A percentile compares a stretch with the other conserved stretches of the same genome.
Evolutionary conservation across 2,113 vertebrate species (phyloP).

Genomic region (Alethe castanea): DNA sequence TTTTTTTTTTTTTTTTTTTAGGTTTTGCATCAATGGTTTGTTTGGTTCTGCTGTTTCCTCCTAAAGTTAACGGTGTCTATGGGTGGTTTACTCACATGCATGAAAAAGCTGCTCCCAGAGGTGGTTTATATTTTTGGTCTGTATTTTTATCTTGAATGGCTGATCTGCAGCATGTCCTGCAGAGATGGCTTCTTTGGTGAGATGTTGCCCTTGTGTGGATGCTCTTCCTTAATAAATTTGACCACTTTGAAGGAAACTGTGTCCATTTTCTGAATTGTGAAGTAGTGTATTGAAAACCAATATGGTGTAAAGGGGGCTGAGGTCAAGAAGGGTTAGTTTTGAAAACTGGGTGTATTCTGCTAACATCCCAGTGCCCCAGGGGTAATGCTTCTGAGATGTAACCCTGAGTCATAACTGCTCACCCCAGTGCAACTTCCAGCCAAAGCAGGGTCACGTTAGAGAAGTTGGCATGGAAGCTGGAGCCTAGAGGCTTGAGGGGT

Average conservation of each 20-base stretch:
- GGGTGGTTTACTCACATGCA: not conserved
- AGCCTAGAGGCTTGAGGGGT: not conserved
- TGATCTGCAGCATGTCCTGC: not conserved
- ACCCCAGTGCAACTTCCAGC: not conserved
- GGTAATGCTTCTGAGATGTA: not conserved
- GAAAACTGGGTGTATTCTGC: not conserved
- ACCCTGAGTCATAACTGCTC: not conserved
- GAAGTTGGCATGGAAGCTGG: rapidly evolving
- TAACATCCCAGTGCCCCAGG: not conserved
- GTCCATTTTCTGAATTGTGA: not conserved
- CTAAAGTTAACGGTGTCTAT: not conserved
- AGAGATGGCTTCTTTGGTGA: not conserved
- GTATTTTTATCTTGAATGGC: not conserved
- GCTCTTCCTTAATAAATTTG: not conserved
- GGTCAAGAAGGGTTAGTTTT: not conserved
- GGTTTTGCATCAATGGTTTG: not conserved
- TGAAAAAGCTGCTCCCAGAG: not conserved
- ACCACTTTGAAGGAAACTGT: not conserved
- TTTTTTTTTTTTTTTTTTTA: not conserved
- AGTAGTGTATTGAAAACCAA: not conserved
- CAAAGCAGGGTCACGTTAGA: not conserved
- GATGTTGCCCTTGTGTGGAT: not conserved
- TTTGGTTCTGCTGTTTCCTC: not conserved
- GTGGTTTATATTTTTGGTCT: not conserved
- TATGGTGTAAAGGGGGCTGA: not conserved